These are phyloP conservation scores for Nylanderia fulva DNA, from an alignment of 1,140 invertebrate genomes.

Conservation along the genomic window DNA sequence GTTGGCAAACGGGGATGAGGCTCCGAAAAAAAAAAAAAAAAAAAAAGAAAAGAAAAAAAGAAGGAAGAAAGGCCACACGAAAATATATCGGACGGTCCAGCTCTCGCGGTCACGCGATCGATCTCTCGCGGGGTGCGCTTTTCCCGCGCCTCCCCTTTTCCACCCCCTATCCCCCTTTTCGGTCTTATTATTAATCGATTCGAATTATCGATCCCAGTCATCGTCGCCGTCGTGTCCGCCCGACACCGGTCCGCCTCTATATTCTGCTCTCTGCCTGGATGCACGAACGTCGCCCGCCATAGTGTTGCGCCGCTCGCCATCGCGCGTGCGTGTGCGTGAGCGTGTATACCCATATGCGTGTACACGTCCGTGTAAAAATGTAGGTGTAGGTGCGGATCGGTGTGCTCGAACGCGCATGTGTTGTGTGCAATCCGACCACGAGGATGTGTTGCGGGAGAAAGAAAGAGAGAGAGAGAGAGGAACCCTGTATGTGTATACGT, in stretches of 20 bases:
- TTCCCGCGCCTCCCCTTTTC: neutral
- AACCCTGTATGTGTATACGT: neutral
- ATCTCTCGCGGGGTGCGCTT: neutral
- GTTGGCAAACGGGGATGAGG: conserved; percentile 8
- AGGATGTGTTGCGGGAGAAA: conserved; percentile 30
- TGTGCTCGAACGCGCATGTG: too few species aligned
- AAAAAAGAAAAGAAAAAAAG: neutral
- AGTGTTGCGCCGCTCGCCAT: conserved; percentile 69
- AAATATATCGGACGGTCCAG: conserved; percentile 22
- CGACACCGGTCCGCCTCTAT: conserved; percentile 51
- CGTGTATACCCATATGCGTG: conserved; percentile 52
- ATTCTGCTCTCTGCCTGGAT: conserved; percentile 60
- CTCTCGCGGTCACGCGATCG: conserved; percentile 30
- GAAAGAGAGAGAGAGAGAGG: neutral
- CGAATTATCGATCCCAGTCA: conserved; percentile 64
- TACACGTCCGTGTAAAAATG: conserved; percentile 26
- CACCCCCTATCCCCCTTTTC: neutral
- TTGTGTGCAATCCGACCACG: conserved; percentile 43
- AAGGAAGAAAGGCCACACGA: conserved; percentile 18
- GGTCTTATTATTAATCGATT: conserved; percentile 65
- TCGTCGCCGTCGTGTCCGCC: conserved; percentile 45
- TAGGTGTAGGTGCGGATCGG: too few species aligned
- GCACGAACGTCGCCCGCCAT: conserved; percentile 70
- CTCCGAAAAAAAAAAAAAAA: too few species aligned
- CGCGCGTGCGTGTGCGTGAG: conserved; percentile 57